Base-by-base conservation (phyloP, 2,888 invertebrate genomes). In the Melanargia galathea region DNA sequence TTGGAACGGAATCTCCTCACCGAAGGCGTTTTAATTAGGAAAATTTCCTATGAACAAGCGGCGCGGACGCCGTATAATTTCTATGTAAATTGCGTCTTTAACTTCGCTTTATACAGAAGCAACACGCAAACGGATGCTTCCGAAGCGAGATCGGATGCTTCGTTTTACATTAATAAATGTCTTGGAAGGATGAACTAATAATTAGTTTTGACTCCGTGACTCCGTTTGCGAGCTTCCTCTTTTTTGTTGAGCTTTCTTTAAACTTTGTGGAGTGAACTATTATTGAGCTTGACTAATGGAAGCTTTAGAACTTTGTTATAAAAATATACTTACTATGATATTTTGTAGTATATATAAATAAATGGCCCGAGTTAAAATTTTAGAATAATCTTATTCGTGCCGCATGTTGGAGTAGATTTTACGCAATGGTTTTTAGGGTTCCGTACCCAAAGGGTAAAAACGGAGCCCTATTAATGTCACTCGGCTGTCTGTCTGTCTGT, bases 11-110 rank as follows among this genome's bases (percentile, higher is more conserved):
- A 90, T 90, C 88, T 86, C 77, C 75, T 81, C 83, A 79, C 78
- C 83, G 82, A 86, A 89, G 88, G 86, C 89, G 86, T 88, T 90
- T 89, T 90, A 90, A 90, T 90, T 90, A 90, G 88, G 85, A 87
- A 88, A 88, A 85, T 90, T 90, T 88, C 84, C 87, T 81, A 89
- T 87, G 88, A 87, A 87, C 89, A 86, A 87, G 83, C 68, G 67
- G 66, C 58, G 68, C 86, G 82, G 82, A 82, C 85, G 83, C 81
- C 81, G 84, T 88, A 91, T 91, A 89, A 91, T 90, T 89, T 90
- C 89, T 83, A 90, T 91, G 90, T 89, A 90, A 91, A 91, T 91
- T 83, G 79, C 82, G 82, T 88, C 82, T 89, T 89, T 88, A 90
- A 88, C 85, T 90, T 87, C 81, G 82, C 81, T 84, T 85, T 84